Evolutionary conservation across 2,888 invertebrate genomes (phyloP), one percentile per base, ranked within the genome.

Genomic region (Teinopalpus imperialis): DNA sequence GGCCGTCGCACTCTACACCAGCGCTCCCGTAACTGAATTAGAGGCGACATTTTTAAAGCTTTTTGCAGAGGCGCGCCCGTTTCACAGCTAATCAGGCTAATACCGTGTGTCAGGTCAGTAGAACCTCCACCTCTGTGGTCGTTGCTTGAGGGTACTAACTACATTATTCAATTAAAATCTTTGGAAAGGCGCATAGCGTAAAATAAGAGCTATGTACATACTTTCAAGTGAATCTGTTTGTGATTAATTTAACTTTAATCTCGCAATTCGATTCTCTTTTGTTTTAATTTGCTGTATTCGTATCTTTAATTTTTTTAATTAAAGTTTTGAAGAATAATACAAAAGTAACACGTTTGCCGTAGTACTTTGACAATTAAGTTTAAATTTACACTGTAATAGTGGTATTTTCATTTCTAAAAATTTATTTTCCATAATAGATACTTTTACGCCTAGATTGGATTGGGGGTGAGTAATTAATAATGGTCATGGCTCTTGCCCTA

Each of bases 31-130:
- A 85, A 86, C 73, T 74, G 66, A 81, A 78, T 86, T 85, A 83
- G 73, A 59, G 64, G 69, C 67, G 74, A 76, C 76, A 62, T 79
- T 83, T 83, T 83, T 82, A 85, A 80, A 81, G 83, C 82, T 81
- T 82, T 83, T 82, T 80, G 72, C 74, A 63, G 68, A 63, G 73
- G 61, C 58, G 65, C 68, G 63, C 63, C 63, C 67, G 65, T 64
- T 70, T 78, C 69, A 65, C 64, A 67, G 68, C 74, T 81, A 80
- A 82, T 83, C 74, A 83, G 66, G 67, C 74, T 79, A 80, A 79
- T 78, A 74, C 69, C 64, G 68, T 69, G 65, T 74, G 80, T 69
- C 77, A 66, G 66, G 79, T 69, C 53, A 50, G 52, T 54, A 52
- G 58, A 60, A 59, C 56, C 56, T 54, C 56, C 54, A 53, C 52